phyloP scores from a whole-genome alignment of 2,797 vertebrate species.

The Neopelma chrysocephalum region DNA sequence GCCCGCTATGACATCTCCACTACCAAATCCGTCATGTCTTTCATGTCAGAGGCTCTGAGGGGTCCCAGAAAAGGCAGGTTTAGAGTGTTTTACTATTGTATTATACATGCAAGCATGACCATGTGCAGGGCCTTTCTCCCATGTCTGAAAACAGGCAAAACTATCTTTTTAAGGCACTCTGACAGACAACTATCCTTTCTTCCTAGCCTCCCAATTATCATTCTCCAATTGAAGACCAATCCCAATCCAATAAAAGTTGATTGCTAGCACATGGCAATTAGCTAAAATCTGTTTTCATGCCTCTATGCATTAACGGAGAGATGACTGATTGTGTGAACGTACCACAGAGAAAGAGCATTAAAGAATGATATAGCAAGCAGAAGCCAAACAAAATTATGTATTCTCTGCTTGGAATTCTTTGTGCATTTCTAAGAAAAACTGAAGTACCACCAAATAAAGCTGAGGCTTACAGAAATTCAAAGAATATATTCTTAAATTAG shows the following conservation, averaged over 20 bases:
- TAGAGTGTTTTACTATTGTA: not conserved
- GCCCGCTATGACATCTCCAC: not conserved
- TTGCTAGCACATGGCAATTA: constrained; percentile 14
- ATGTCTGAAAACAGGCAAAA: not conserved
- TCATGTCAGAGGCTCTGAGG: not conserved
- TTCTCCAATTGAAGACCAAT: not conserved
- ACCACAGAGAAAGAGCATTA: not conserved
- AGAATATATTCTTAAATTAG: not conserved
- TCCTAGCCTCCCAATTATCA: constrained; percentile 3
- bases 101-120: not conserved
- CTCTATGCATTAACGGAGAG: not conserved
- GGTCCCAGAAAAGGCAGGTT: not conserved
- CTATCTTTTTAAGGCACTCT: not conserved
- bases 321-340: not conserved
- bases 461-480: not conserved
- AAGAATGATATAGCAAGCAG: not conserved
- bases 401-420: not conserved
- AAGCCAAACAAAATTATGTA: not conserved
- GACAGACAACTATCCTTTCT: not conserved
- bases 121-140: not conserved
- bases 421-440: not conserved
- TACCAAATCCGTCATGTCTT: not conserved
- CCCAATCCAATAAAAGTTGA: constrained; percentile 2
- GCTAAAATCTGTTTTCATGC: constrained; percentile 31
- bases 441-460: not conserved